phyloP scores from a whole-genome alignment of 1,140 invertebrate species.

The Meloidogyne hapla region DNA sequence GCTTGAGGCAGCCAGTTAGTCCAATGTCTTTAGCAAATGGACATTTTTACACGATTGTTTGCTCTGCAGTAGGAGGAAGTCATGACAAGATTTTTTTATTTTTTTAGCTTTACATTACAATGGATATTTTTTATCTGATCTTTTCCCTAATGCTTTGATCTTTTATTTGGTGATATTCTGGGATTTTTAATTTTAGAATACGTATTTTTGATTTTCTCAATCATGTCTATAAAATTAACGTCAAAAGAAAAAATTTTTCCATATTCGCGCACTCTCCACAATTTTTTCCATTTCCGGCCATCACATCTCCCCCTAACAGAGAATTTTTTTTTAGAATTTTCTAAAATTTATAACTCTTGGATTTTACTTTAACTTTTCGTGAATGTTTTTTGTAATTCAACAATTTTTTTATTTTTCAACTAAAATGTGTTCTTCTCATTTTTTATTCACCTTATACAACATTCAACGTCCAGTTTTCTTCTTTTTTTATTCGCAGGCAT shows the following conservation, averaged over 20 bases:
- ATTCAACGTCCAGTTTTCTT: no score
- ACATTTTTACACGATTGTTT: slow-evolving; percentile 11
- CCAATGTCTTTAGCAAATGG: neutral
- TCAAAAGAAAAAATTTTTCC: neutral
- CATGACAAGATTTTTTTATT: neutral
- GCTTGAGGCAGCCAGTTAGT: neutral
- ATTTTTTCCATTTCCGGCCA: neutral
- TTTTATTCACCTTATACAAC: neutral
- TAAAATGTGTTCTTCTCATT: neutral
- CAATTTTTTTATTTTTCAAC: neutral
- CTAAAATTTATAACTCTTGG: no score
- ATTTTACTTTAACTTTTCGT: no score
- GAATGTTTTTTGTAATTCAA: no score
- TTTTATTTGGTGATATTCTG: no score
- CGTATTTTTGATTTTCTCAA: no score
- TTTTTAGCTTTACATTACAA: neutral
- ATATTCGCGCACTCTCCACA: neutral
- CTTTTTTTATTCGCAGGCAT: no score
- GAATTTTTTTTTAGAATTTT: no score
- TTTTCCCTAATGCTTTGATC: no score
- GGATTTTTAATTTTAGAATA: no score
- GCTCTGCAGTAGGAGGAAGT: neutral
- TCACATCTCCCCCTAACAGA: no score
- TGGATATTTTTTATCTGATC: no score
- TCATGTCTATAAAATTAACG: neutral